Conservation (phyloP, 2,888 invertebrate species). For the Darwinula stevensoni region DNA sequence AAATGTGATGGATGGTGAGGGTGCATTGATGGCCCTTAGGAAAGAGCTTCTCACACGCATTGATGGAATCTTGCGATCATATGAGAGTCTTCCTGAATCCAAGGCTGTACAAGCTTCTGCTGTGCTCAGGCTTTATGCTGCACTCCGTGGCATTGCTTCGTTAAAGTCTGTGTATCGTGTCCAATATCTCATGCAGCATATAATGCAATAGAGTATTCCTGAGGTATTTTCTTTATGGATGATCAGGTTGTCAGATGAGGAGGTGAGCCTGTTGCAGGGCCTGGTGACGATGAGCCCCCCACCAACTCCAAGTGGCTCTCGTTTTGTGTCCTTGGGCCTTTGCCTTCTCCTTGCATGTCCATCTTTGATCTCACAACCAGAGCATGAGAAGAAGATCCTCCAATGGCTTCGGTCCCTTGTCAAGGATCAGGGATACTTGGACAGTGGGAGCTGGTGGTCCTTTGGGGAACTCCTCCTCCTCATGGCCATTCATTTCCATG, state of each 20-base stretch:
- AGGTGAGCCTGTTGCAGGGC: conserved; percentile 48
- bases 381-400: conserved; percentile 55
- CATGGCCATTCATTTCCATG: conserved; percentile 90
- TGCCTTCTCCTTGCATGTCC: conserved; percentile 87
- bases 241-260: conserved; percentile 64
- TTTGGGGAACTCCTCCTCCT: conserved; percentile 83
- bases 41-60: conserved; percentile 31
- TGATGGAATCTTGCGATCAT: conserved; percentile 11
- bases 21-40: conserved; percentile 33
- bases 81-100: not conserved
- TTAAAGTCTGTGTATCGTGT: too few relatives aligned
- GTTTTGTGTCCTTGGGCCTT: conserved; percentile 69
- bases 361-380: conserved; percentile 38
- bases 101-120: conserved; percentile 50
- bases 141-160: conserved; percentile 63
- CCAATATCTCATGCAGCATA: too few relatives aligned
- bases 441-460: too few relatives aligned
- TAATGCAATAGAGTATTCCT: too few relatives aligned
- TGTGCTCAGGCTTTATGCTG: conserved; percentile 60
- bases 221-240: too few relatives aligned
- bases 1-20: too few relatives aligned
- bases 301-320: conserved; percentile 63
- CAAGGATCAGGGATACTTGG: conserved; percentile 22
- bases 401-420: conserved; percentile 73
- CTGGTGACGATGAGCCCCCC: conserved; percentile 62